Percentiles rank a stretch among this genome's conserved stretches.
Evolutionary conservation across 2,797 vertebrate genomes (phyloP).

Genomic region (Silurus lanzhouensis): DNA sequence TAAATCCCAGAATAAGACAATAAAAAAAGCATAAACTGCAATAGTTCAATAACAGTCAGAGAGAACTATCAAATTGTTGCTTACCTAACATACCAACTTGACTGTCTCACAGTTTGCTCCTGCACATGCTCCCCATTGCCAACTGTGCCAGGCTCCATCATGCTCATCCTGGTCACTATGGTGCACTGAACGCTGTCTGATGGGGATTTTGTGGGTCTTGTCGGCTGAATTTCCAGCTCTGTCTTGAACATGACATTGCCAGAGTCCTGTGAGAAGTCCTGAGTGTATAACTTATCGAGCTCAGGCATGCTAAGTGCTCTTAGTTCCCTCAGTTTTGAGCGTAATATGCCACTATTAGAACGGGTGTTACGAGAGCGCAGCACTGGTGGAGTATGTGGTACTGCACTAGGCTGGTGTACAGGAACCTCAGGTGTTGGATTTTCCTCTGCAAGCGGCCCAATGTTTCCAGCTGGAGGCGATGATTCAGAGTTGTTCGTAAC

Average conservation of each 20-base stretch:
- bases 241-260: slow-evolving; percentile 68
- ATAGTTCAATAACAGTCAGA: not conserved
- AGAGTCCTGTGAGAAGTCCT: slow-evolving; percentile 67
- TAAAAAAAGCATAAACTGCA: not conserved
- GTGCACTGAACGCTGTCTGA: slow-evolving; percentile 44
- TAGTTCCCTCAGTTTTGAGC: slow-evolving; percentile 83
- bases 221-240: slow-evolving; percentile 72
- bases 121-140: slow-evolving; percentile 30
- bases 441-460: slow-evolving; percentile 31
- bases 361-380: slow-evolving; percentile 71
- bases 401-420: slow-evolving; percentile 16
- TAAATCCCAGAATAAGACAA: not conserved
- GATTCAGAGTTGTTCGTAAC: slow-evolving; percentile 56
- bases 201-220: slow-evolving; percentile 3
- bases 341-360: slow-evolving; percentile 66
- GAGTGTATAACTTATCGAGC: slow-evolving; percentile 84
- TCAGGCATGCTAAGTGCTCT: slow-evolving; percentile 92
- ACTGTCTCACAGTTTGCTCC: slow-evolving; percentile 48
- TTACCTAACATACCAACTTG: slow-evolving; percentile 86
- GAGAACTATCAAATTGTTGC: slow-evolving; percentile 25
- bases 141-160: slow-evolving; percentile 45
- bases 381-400: slow-evolving; percentile 60
- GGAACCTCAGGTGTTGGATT: slow-evolving; percentile 22
- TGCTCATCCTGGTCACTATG: slow-evolving; percentile 50
- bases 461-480: slow-evolving; percentile 37